Conservation (phyloP, 1,140 invertebrate genomes). For the Procambarus virginalis region DNA sequence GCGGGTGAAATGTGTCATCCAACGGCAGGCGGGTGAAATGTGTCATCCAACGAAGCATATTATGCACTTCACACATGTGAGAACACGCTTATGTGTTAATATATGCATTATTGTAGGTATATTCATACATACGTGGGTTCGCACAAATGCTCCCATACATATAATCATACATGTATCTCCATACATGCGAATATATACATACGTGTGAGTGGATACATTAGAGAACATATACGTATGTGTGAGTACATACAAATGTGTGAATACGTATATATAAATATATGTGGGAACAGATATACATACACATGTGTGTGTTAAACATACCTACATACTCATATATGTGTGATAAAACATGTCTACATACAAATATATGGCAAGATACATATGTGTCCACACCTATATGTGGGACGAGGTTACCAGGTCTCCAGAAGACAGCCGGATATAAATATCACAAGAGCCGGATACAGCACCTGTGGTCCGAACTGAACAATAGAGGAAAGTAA, state of each 20-base stretch:
- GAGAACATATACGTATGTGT: neutral
- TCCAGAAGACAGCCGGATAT: too few relatives aligned
- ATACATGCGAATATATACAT: neutral
- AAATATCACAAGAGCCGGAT: too few relatives aligned
- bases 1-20: too few relatives aligned
- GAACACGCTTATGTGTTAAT: neutral
- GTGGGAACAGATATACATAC: too few relatives aligned
- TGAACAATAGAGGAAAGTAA: too few relatives aligned
- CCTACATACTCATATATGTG: too few relatives aligned
- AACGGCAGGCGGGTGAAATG: too few relatives aligned
- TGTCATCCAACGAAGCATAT: too few relatives aligned
- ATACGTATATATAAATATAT: too few relatives aligned
- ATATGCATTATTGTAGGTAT: neutral
- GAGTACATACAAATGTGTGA: neutral
- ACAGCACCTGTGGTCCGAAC: too few relatives aligned
- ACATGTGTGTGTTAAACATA: neutral
- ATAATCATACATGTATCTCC: neutral
- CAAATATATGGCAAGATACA: neutral
- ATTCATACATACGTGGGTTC: neutral
- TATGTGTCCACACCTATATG: neutral
- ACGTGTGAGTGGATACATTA: neutral
- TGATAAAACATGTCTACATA: neutral
- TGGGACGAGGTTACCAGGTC: too few relatives aligned
- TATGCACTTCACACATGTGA: neutral
- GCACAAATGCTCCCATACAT: too few relatives aligned